Evolutionary conservation across 1,140 invertebrate genomes (phyloP), one percentile per base, ranked within the genome.

Genomic region (Condylostylus longicornis): DNA sequence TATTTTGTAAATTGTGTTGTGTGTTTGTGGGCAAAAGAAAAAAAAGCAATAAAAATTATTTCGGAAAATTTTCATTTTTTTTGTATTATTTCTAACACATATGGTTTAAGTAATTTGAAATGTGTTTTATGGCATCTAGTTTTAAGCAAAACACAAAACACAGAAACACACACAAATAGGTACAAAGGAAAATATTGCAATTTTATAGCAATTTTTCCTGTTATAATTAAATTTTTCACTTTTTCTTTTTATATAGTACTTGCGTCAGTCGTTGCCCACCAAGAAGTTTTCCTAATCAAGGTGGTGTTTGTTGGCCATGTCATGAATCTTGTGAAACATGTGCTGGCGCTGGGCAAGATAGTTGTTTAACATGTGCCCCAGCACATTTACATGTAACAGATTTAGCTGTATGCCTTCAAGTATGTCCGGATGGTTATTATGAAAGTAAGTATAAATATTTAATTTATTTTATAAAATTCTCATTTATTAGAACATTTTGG

Each of bases 241-340:
- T n/a, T 9, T 18, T 12, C 18, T 18, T 25, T 35, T 43, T 54
- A 58, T 7, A n/a, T 55, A 81, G 79, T 47, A 75, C 77, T 4
- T 86, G 82, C 53, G 79, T 86, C 2, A 79, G 75, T 46, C 69
- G 74, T 19, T 87, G 82, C 48, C 82, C 82, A 1, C 79, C 78
- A 14, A 66, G 80, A 42, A 85, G 79, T 51, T 86, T 76, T 44
- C 72, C 75, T 0, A 82, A 80, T 50, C 73, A 79, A 48, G 77
- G 75, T 22, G 77, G 75, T 3, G 70, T 77, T 6, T 87, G 83
- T 49, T 78, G 75, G 70, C 77, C 77, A 0, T 87, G 83, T 47
- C 81, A 87, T 51, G 80, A 83, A 47, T 81, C 79, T 10, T 87
- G 83, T 46, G 77, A 82, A 52, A 83, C 79, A 15, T 87, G 82